Evolutionary conservation across 1,140 invertebrate genomes (phyloP).

Genomic region (Drosophila grimshawi): DNA sequence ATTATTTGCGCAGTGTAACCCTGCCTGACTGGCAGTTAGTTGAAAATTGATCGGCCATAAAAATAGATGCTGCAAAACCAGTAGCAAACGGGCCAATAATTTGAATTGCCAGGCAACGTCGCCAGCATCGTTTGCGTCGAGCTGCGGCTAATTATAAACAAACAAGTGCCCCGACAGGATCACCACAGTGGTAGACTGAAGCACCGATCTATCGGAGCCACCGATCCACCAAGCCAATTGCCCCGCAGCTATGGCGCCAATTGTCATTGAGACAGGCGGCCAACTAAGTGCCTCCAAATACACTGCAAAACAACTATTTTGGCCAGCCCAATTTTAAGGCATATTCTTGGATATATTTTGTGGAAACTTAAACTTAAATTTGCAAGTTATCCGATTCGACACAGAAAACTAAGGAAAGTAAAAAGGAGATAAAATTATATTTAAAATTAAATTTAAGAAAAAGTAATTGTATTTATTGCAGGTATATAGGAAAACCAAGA

Average conservation of each 20-base stretch:
- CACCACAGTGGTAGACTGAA: not conserved
- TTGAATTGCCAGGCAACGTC: conserved; percentile 65
- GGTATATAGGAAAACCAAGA: too few species aligned
- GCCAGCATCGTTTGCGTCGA: conserved; percentile 33
- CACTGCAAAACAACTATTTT: conserved; percentile 12
- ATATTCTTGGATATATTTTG: not conserved
- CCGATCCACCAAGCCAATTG: conserved; percentile 35
- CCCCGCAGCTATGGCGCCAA: conserved; percentile 80
- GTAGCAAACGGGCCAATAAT: conserved; percentile 70
- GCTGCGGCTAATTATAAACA: conserved; percentile 78
- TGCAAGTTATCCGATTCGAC: too few species aligned
- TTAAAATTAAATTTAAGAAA: too few species aligned
- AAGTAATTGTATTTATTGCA: too few species aligned
- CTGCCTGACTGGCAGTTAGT: conserved; percentile 25
- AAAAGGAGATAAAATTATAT: too few species aligned
- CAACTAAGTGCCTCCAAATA: not conserved
- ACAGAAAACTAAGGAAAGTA: too few species aligned
- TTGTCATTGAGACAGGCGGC: conserved; percentile 69
- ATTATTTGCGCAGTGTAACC: not conserved
- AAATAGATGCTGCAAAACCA: conserved; percentile 74
- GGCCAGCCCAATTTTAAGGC: not conserved
- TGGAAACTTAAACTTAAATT: not conserved
- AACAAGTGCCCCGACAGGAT: conserved; percentile 61
- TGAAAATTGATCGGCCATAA: conserved; percentile 77
- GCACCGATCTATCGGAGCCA: not conserved